phyloP scores from a whole-genome alignment of 2,113 vertebrate genomes.

The Macrotis lagotis region DNA sequence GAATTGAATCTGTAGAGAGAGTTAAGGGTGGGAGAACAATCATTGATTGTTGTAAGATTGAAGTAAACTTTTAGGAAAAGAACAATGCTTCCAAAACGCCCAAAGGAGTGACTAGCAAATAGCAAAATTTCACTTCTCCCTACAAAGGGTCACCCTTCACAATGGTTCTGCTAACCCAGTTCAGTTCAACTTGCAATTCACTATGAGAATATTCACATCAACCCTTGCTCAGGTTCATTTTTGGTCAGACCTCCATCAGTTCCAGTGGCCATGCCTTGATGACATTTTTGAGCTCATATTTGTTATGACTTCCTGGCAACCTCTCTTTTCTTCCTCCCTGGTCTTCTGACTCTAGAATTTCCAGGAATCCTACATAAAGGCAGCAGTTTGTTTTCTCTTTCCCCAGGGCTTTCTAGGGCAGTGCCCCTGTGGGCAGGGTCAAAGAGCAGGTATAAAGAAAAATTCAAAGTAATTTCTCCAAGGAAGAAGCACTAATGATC shows the following conservation, averaged over 20 bases:
- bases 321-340: background rate
- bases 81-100: background rate
- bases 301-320: background rate
- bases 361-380: background rate
- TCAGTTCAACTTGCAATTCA: background rate
- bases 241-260: background rate
- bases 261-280: background rate
- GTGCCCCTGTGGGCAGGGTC: background rate
- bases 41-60: no score
- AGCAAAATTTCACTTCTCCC: background rate
- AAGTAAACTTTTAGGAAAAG: background rate
- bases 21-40: no score
- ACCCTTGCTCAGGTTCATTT: background rate
- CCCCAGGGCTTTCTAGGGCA: background rate
- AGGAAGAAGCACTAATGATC: background rate
- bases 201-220: background rate
- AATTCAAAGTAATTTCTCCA: background rate
- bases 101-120: background rate
- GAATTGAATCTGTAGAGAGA: background rate
- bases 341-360: background rate
- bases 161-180: background rate
- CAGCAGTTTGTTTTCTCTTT: background rate
- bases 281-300: background rate
- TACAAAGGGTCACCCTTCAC: background rate
- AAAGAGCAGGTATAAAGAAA: background rate